Conservation (phyloP, 2,797 vertebrate species). For the Gadopsis marmoratus region DNA sequence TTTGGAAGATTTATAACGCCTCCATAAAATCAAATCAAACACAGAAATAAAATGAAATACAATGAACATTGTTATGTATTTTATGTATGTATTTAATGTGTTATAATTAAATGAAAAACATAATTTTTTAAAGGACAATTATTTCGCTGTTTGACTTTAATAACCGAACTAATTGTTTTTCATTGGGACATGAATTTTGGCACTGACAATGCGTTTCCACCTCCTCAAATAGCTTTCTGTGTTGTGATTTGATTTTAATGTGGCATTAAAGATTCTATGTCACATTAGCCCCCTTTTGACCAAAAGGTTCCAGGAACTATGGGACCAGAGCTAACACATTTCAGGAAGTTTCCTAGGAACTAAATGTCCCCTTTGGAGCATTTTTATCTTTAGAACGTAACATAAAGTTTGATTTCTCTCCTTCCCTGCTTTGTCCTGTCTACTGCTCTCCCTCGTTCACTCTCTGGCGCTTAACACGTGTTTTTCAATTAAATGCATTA, state of each 20-base stretch:
- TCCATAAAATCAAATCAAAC: conserved; percentile 4
- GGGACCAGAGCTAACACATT: not conserved
- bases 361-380: not conserved
- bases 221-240: not conserved
- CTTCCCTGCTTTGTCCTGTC: too few relatives aligned
- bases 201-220: not conserved
- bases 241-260: not conserved
- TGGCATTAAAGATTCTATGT: not conserved
- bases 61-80: not conserved
- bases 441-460: too few relatives aligned
- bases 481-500: not conserved
- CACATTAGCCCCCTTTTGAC: not conserved
- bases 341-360: not conserved
- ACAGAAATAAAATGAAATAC: not conserved
- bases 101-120: not conserved
- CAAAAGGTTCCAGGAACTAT: not conserved
- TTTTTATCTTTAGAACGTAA: not conserved
- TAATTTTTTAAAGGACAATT: not conserved
- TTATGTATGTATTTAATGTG: not conserved
- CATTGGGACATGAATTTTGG: not conserved
- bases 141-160: not conserved
- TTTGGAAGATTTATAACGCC: not conserved
- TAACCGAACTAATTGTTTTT: not conserved
- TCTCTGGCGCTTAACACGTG: not conserved
- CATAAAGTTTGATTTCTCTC: too few relatives aligned